A percentile compares a stretch with the other conserved stretches of the same genome.
phyloP scores from a whole-genome alignment of 2,113 vertebrate genomes.

The Macrotus californicus region DNA sequence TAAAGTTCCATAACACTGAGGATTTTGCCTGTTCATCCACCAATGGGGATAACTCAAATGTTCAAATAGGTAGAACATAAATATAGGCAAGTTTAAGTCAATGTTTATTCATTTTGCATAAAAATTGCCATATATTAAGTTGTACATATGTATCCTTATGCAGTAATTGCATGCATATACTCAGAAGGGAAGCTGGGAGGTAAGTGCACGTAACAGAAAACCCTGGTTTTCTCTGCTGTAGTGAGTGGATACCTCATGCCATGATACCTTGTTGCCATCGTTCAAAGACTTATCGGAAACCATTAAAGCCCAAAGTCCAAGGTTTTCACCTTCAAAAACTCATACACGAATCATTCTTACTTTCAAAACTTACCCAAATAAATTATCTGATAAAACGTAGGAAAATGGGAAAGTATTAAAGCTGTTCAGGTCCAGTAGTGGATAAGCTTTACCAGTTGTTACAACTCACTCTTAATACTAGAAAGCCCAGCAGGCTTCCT shows the following conservation, averaged over 20 bases:
- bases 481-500: fast-evolving
- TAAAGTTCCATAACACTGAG: background rate
- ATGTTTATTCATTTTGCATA: background rate
- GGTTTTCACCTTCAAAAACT: background rate
- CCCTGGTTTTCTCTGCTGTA: fast-evolving
- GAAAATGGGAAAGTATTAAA: background rate
- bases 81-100: background rate
- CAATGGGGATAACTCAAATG: background rate
- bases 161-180: background rate
- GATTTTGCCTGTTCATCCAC: background rate
- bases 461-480: background rate
- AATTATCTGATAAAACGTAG: background rate
- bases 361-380: background rate
- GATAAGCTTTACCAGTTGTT: background rate
- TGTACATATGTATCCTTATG: background rate
- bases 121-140: background rate
- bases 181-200: background rate
- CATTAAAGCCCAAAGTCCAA: background rate
- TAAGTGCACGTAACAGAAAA: background rate
- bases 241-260: too few relatives aligned
- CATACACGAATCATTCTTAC: background rate
- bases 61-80: background rate
- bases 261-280: background rate
- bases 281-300: background rate
- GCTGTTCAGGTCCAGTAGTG: background rate